A percentile compares a stretch with the other conserved stretches of the same genome.
phyloP scores from a whole-genome alignment of 2,113 vertebrate genomes.

The Romanogobio albipinnatus region DNA sequence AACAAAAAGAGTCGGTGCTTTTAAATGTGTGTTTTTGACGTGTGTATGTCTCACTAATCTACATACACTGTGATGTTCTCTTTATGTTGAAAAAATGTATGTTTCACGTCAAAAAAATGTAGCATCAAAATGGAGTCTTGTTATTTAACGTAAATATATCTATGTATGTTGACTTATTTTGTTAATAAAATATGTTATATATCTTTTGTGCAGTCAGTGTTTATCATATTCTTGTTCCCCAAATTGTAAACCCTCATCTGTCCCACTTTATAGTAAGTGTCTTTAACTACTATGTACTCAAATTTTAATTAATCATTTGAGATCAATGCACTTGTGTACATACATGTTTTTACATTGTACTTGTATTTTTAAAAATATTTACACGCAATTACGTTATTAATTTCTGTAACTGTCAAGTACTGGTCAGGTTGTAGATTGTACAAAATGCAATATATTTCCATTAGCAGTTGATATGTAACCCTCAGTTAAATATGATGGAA shows the following conservation, averaged over 20 bases:
- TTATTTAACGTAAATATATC: constrained; percentile 70
- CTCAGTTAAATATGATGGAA: neutral
- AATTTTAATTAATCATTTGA: no score
- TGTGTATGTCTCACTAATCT: constrained; percentile 64
- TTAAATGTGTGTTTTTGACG: constrained; percentile 56
- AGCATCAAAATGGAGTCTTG: constrained; percentile 64
- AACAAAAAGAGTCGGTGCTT: constrained; percentile 46
- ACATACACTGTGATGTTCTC: constrained; percentile 63
- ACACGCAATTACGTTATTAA: no score
- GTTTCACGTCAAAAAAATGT: constrained; percentile 48
- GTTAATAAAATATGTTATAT: constrained; percentile 77
- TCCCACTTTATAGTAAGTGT: no score
- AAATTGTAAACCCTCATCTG: neutral
- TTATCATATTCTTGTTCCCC: neutral
- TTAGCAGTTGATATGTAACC: neutral
- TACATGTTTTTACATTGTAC: no score
- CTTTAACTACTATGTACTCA: no score
- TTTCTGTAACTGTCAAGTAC: neutral
- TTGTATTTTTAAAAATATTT: no score
- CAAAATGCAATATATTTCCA: neutral
- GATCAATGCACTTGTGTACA: no score
- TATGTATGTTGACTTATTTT: constrained; percentile 76
- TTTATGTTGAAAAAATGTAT: constrained; percentile 48
- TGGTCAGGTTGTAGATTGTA: neutral
- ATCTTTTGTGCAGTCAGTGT: constrained; percentile 9